phyloP scores from a whole-genome alignment of 2,797 vertebrate species.

The Zalophus californianus region DNA sequence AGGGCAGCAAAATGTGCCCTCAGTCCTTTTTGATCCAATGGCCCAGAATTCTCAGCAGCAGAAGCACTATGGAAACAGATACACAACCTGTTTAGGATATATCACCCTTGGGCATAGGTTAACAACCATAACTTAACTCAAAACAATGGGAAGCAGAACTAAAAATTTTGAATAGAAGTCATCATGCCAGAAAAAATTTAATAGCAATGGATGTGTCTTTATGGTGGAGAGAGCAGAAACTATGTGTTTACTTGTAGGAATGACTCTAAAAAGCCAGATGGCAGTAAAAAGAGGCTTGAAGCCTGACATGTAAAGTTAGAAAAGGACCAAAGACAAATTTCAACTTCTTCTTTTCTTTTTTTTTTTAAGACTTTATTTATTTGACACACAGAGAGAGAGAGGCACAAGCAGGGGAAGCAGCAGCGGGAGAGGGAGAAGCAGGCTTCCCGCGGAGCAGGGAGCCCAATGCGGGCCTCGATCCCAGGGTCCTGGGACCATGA shows the following conservation, averaged over 20 bases:
- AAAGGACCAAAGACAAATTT: not conserved
- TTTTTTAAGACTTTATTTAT: no score
- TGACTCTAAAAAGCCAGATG: not conserved
- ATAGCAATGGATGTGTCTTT: not conserved
- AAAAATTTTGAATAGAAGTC: not conserved
- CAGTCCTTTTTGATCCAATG: not conserved
- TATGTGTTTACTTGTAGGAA: not conserved
- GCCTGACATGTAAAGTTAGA: not conserved
- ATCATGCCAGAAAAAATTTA: not conserved
- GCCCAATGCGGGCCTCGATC: no score
- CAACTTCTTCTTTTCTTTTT: no score
- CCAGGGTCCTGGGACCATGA: no score
- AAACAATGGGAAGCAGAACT: not conserved
- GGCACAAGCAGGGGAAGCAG: no score
- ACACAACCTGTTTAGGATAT: not conserved
- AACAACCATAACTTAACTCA: slow-evolving; percentile 27
- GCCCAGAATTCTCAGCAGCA: not conserved
- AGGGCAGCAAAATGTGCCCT: not conserved
- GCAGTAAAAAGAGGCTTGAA: not conserved
- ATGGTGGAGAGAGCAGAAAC: not conserved
- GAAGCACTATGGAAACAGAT: not conserved
- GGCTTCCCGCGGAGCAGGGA: no score
- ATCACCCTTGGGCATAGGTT: not conserved
- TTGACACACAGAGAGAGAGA: no score
- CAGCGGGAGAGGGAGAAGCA: no score